These are phyloP conservation scores for Polietes domitor DNA, from an alignment of 2,888 invertebrate genomes.

Conservation along the genomic window DNA sequence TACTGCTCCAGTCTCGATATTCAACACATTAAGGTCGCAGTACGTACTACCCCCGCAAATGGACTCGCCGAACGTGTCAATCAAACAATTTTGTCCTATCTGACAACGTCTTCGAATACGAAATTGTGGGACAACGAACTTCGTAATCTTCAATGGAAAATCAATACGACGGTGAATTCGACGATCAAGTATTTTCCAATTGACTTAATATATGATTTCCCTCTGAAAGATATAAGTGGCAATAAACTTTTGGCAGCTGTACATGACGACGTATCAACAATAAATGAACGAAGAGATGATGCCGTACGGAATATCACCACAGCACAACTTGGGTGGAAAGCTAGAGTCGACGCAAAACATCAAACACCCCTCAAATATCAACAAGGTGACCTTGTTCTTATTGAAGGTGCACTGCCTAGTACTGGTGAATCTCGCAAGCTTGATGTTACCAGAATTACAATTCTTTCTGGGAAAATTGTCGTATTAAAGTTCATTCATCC, in stretches of 20 bases:
- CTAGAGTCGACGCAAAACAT: slow-evolving; percentile 39
- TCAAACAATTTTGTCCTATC: slow-evolving; percentile 44
- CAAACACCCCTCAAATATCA: slow-evolving; percentile 42
- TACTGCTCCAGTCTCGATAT: slow-evolving; percentile 47
- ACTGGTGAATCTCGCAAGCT: slow-evolving; percentile 39
- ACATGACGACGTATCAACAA: slow-evolving; percentile 19
- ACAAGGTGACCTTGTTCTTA: slow-evolving; percentile 33
- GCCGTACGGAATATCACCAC: slow-evolving; percentile 35
- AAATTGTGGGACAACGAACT: slow-evolving; percentile 63
- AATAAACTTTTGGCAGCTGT: slow-evolving; percentile 51
- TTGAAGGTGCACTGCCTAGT: slow-evolving; percentile 53
- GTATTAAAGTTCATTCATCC: no score
- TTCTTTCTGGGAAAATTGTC: no score
- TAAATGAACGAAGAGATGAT: slow-evolving; percentile 34
- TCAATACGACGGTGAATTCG: slow-evolving; percentile 50
- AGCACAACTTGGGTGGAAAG: slow-evolving; percentile 44
- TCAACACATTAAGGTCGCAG: slow-evolving; percentile 62
- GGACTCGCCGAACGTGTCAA: slow-evolving; percentile 62
- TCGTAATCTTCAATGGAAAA: slow-evolving; percentile 60
- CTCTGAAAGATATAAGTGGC: slow-evolving; percentile 42
- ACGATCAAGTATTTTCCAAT: slow-evolving; percentile 56
- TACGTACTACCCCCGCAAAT: slow-evolving; percentile 59
- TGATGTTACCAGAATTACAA: no score
- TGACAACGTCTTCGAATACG: slow-evolving; percentile 44
- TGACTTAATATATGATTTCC: slow-evolving; percentile 67